phyloP scores from a whole-genome alignment of 2,888 invertebrate species.

The Linnaemya tessellans region DNA sequence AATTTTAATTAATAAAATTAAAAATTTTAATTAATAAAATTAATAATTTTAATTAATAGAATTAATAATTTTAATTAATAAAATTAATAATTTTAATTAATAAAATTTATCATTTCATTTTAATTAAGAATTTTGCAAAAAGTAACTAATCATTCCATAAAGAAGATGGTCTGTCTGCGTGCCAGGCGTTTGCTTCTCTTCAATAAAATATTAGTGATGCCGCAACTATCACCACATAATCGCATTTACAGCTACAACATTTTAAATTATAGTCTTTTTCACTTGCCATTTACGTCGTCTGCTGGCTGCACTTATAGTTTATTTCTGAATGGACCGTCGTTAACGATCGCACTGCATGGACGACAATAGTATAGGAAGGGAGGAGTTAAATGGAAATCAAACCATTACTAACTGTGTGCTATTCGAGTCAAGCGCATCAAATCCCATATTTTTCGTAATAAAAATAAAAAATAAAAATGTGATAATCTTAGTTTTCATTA shows the following conservation, averaged over 20 bases:
- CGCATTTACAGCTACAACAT: slow-evolving; percentile 22
- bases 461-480: slow-evolving; percentile 28
- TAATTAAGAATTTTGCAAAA: too few relatives aligned
- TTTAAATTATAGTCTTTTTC: slow-evolving; percentile 55
- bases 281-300: slow-evolving; percentile 44
- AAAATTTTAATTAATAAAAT: too few relatives aligned
- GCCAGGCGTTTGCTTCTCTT: neutral
- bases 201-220: neutral
- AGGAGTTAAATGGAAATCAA: slow-evolving; percentile 44
- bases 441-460: slow-evolving; percentile 16
- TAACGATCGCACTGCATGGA: slow-evolving; percentile 29
- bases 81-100: too few relatives aligned
- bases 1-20: too few relatives aligned
- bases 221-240: slow-evolving; percentile 2
- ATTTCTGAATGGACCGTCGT: slow-evolving; percentile 11
- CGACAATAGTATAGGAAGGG: slow-evolving; percentile 36
- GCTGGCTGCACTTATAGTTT: neutral
- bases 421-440: slow-evolving; percentile 57
- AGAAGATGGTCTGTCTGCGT: neutral
- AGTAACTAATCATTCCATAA: too few relatives aligned
- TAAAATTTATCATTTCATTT: too few relatives aligned
- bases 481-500: slow-evolving; percentile 57
- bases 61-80: too few relatives aligned
- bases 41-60: too few relatives aligned
- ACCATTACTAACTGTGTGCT: slow-evolving; percentile 58